Evolutionary conservation across 2,888 invertebrate genomes (phyloP), one percentile per base, ranked within the genome.

Genomic region (Platycheirus rosarum): DNA sequence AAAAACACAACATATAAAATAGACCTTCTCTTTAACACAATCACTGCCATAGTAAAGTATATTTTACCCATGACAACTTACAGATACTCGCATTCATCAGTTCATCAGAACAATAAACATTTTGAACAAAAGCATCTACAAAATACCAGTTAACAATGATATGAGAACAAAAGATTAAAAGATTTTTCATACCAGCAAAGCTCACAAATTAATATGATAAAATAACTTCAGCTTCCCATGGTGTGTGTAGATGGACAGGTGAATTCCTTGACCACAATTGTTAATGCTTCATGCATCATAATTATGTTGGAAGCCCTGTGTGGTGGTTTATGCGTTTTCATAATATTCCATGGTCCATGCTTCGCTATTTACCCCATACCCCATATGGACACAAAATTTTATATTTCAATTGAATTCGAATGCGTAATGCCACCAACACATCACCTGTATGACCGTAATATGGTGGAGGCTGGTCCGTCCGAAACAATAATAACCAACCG

Each of bases 401-500:
- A 37, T 18, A 20, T 55, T 55, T 37, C 37, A 18, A 35, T 20
- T 55, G 20, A 55, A 37, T 63, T 53, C 62, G 51, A 62, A 71
- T 49, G 40, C 29, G 60, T 49, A 42, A 62, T 71, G 32, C 62
- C 42, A 42, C 48, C 62, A 71, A 44, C 18, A 37, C 51, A 62
- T 51, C 62, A 44, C 49, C 60, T 70, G 40, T 6, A 51, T 32
- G 29, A 40, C 13, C 13, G 14, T 40, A 14, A 2, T 13, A 40
- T 40, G 40, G 13, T 8, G 35, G 16, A 7, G 18, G 0, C 1
- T 32, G 32, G 35, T 23, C 4, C 16, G 18, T 46, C 51, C 62
- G 32, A 62, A 71, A 63, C 42, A 62, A 71, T 71, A 62, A 71
- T 53, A 71, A 35, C 35, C 32, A 40, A 55, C 68, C 46, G 20